phyloP scores from a whole-genome alignment of 2,113 vertebrate species.

The Elanoides forficatus region DNA sequence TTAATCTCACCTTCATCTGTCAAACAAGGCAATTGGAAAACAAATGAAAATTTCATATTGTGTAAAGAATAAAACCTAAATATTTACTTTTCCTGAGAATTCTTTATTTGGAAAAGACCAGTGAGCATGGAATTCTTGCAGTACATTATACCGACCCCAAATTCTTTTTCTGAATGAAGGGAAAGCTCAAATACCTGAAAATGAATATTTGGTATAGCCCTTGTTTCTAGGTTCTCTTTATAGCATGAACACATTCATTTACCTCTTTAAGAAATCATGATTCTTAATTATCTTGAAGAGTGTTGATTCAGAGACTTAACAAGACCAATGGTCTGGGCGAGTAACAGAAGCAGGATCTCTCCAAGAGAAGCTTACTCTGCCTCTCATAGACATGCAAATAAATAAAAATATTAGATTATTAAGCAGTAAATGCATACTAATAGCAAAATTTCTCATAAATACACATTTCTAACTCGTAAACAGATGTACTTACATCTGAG shows the following conservation, averaged over 20 bases:
- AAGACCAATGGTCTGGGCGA: background rate
- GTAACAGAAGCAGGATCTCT: background rate
- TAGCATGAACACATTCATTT: background rate
- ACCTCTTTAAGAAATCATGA: background rate
- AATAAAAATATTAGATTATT: background rate
- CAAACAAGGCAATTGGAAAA: background rate
- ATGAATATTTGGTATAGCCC: background rate
- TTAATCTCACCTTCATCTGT: background rate
- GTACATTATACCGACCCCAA: background rate
- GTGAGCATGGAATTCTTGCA: background rate
- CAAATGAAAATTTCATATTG: background rate
- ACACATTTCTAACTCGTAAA: background rate
- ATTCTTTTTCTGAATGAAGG: background rate
- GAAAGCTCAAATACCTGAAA: background rate
- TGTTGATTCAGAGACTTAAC: background rate
- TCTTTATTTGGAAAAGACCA: background rate
- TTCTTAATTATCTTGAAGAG: background rate
- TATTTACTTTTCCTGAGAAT: background rate
- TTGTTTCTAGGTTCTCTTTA: background rate
- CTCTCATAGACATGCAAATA: background rate
- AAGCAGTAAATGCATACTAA: background rate
- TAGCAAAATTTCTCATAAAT: background rate
- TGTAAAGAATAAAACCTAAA: background rate
- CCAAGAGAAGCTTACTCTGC: background rate
- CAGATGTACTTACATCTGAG: background rate